Conservation (phyloP, 2,888 invertebrate genomes). For the Coenonympha glycerion region DNA sequence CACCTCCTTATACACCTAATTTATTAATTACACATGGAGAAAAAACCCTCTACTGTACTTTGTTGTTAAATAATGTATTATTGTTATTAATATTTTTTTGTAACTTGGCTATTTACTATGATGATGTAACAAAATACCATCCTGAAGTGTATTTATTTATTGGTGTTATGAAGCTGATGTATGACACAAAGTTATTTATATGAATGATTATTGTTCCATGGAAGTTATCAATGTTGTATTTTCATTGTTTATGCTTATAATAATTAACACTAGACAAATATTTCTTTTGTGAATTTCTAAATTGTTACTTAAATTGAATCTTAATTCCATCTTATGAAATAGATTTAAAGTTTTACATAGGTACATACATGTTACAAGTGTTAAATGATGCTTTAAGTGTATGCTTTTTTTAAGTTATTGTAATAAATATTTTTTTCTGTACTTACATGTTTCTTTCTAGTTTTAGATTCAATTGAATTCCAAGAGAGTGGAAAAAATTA, state of each 20-base stretch:
- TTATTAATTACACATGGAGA: too few species aligned
- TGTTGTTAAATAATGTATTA: neutral
- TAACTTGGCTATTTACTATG: slow-evolving; percentile 19
- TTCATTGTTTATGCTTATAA: neutral
- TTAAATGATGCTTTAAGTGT: slow-evolving; percentile 29
- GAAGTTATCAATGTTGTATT: slow-evolving; percentile 11
- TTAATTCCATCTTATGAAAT: slow-evolving; percentile 15
- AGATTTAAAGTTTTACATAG: slow-evolving; percentile 5
- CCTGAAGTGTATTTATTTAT: neutral
- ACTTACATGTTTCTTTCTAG: neutral
- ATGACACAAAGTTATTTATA: slow-evolving; percentile 13
- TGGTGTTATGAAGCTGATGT: neutral
- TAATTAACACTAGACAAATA: neutral
- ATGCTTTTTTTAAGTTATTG: slow-evolving; percentile 27
- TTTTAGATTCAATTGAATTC: too few species aligned
- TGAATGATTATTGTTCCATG: slow-evolving; percentile 21
- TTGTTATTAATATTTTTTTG: neutral
- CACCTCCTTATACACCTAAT: too few species aligned
- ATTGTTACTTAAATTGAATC: slow-evolving; percentile 18
- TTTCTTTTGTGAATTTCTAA: slow-evolving; percentile 9
- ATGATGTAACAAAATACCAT: neutral
- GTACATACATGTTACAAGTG: neutral
- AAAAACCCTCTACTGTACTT: too few species aligned
- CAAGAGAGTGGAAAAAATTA: too few species aligned
- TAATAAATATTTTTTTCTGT: slow-evolving; percentile 17